These are phyloP conservation scores for Ectemnius cavifrons DNA, from an alignment of 2,888 invertebrate genomes.

Conservation along the genomic window DNA sequence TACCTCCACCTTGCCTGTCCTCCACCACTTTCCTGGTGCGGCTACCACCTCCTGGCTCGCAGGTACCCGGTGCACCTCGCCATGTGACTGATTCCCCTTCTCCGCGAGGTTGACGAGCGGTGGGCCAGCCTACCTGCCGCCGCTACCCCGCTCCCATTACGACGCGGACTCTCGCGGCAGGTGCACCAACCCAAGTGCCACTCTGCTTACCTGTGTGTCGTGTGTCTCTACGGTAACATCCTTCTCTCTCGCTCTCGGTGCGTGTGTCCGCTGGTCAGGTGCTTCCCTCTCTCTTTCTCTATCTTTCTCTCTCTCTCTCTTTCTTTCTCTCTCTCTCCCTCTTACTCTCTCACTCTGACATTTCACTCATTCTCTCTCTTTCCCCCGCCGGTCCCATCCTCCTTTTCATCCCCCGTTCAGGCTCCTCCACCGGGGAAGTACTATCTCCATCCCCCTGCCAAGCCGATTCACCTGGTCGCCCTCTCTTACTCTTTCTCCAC, in stretches of 20 bases:
- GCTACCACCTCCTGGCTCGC: conserved; percentile 59
- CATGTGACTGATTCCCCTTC: conserved; percentile 78
- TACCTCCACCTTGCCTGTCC: conserved; percentile 51
- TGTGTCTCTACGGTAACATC: conserved; percentile 60
- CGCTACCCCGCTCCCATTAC: conserved; percentile 78
- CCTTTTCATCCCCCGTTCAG: conserved; percentile 21
- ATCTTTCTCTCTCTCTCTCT: conserved; percentile 24
- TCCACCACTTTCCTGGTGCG: conserved; percentile 45
- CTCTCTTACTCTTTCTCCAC: conserved; percentile 44
- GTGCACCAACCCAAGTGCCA: conserved; percentile 76
- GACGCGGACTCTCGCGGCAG: conserved; percentile 78
- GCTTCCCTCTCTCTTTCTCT: conserved; percentile 55
- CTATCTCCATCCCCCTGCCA: conserved; percentile 19
- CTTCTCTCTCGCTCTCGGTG: background rate
- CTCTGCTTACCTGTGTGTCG: conserved; percentile 69
- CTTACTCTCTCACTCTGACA: conserved; percentile 8
- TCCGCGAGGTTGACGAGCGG: conserved; percentile 73
- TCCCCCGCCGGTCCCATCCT: conserved; percentile 22
- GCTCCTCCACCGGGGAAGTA: background rate
- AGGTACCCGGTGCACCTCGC: conserved; percentile 66
- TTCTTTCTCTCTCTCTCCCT: conserved; percentile 10
- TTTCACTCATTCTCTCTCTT: conserved; percentile 1
- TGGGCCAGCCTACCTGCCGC: conserved; percentile 77
- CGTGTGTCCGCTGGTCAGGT: conserved; percentile 61
- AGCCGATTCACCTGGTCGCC: conserved; percentile 21